phyloP scores from a whole-genome alignment of 2,888 invertebrate species.

The Pristionchus exspectatus region DNA sequence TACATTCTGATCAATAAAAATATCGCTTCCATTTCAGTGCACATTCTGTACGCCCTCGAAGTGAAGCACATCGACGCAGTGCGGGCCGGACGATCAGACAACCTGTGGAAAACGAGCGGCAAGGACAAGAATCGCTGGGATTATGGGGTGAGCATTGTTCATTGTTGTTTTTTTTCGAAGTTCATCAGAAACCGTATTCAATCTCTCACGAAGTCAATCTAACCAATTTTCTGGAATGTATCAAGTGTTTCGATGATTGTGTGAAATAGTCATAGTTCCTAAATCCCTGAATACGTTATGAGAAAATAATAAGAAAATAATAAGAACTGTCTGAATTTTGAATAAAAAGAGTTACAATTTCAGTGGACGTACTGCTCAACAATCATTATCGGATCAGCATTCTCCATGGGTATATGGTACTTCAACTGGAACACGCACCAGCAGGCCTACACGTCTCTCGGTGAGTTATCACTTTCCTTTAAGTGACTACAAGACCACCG shows the following conservation, averaged over 20 bases:
- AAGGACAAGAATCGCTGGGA: neutral
- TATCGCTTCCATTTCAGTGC: neutral
- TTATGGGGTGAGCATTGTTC: neutral
- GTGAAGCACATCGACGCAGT: neutral
- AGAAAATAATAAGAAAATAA: too few species aligned
- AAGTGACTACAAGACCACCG: too few species aligned
- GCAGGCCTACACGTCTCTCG: neutral
- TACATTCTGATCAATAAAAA: neutral
- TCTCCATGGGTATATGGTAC: neutral
- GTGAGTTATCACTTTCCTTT: neutral
- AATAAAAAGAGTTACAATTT: too few species aligned
- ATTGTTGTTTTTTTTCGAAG: neutral
- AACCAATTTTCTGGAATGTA: too few species aligned
- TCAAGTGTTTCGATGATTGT: neutral
- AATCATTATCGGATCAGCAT: neutral
- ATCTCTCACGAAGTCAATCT: too few species aligned
- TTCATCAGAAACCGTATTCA: neutral
- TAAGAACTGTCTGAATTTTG: neutral
- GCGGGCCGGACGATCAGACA: neutral
- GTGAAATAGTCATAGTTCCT: neutral
- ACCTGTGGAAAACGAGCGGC: neutral
- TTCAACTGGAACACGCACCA: conserved; percentile 8
- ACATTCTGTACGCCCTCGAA: neutral
- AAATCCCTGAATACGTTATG: too few species aligned
- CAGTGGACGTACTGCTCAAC: neutral